Conservation (phyloP, 2,797 vertebrate species). For the Platyrinchus mystaceus region DNA sequence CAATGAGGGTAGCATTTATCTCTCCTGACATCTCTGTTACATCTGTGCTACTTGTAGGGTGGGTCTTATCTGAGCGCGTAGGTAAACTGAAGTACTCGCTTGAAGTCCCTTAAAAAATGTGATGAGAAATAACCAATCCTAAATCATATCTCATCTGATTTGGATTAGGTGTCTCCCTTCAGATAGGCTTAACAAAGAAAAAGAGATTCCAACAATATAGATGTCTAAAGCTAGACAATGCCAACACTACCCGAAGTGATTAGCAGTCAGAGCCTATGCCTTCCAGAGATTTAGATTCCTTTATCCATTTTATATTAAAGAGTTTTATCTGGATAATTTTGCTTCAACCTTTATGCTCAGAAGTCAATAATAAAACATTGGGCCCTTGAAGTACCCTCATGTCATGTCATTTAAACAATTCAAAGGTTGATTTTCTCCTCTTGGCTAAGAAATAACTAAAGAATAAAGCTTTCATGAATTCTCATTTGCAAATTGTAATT, state of each 20-base stretch:
- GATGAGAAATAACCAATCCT: not conserved
- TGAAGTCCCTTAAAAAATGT: not conserved
- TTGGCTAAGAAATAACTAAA: not conserved
- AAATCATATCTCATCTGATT: not conserved
- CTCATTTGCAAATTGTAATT: slow-evolving; percentile 13
- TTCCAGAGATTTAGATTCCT: not conserved
- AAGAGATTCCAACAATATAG: not conserved
- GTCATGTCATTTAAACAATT: not conserved
- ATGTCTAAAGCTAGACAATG: not conserved
- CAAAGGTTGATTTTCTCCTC: not conserved
- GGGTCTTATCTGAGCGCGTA: not conserved
- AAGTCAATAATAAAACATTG: not conserved
- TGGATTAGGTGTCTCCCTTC: not conserved
- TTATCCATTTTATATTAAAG: slow-evolving; percentile 42
- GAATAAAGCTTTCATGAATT: not conserved
- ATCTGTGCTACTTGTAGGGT: not conserved
- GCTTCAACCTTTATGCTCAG: not conserved
- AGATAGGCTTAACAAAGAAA: not conserved
- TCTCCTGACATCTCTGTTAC: not conserved
- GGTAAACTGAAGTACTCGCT: not conserved
- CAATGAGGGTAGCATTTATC: not conserved
- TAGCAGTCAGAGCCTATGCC: not conserved
- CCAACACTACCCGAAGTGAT: not conserved
- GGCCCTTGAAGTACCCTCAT: not conserved
- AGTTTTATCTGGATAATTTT: slow-evolving; percentile 10